Conservation (phyloP, 1,140 invertebrate genomes). For the Temnothorax longispinosus region DNA sequence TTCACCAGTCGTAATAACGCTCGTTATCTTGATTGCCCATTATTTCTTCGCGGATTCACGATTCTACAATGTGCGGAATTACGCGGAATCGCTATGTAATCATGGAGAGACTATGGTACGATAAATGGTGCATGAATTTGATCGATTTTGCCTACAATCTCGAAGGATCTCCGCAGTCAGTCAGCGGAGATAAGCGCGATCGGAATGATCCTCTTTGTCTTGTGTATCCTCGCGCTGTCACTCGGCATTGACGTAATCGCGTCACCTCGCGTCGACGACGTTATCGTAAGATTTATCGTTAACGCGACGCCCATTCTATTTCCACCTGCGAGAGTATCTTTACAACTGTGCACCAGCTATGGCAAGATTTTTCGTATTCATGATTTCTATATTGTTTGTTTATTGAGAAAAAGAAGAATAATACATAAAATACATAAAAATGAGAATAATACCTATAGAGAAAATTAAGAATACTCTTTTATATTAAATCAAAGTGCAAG, state of each 20-base stretch:
- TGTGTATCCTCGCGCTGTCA: background rate
- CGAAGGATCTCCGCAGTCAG: background rate
- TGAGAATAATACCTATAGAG: background rate
- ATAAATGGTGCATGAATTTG: background rate
- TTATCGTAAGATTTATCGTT: constrained; percentile 58
- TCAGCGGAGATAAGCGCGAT: background rate
- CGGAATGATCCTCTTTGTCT: background rate
- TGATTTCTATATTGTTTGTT: background rate
- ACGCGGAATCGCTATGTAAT: background rate
- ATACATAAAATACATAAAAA: no score
- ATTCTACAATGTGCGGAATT: constrained; percentile 5
- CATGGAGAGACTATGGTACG: background rate
- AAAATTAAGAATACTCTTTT: background rate
- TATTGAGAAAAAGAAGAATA: no score
- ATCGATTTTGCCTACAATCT: constrained; percentile 10
- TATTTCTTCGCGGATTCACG: background rate
- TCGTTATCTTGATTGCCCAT: constrained; percentile 9
- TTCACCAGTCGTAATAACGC: background rate
- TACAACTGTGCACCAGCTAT: constrained; percentile 62
- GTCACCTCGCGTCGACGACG: constrained; percentile 15
- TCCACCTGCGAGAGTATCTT: constrained; percentile 63
- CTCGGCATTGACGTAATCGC: background rate
- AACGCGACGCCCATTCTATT: constrained; percentile 57
- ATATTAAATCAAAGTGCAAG: background rate
- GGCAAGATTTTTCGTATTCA: constrained; percentile 55